Percentiles rank a stretch among this genome's conserved stretches.
These are phyloP conservation scores for Prietella phreatophila DNA, from an alignment of 2,113 vertebrate species.

Conservation along the genomic window DNA sequence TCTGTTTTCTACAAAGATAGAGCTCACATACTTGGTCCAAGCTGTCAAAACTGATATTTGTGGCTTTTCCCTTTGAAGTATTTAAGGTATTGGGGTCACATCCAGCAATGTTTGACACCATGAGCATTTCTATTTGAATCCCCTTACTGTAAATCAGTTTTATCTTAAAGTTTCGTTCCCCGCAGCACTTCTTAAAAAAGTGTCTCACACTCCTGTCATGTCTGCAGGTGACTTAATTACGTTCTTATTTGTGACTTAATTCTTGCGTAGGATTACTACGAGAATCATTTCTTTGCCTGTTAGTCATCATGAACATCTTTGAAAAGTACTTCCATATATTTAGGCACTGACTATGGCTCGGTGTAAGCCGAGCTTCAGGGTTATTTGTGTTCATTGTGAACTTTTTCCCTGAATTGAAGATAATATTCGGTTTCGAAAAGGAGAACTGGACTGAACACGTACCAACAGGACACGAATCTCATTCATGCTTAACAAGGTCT, in stretches of 20 bases:
- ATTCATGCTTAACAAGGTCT: not conserved
- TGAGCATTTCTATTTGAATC: not conserved
- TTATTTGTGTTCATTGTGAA: not conserved
- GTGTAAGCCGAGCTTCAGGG: not conserved
- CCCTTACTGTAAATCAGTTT: not conserved
- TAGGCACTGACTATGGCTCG: not conserved
- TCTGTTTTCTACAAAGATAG: not conserved
- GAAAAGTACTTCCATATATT: not conserved
- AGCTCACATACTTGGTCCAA: not conserved
- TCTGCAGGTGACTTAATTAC: not conserved
- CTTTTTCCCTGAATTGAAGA: not conserved
- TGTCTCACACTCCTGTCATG: not conserved
- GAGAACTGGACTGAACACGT: not conserved
- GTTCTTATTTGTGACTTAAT: not conserved
- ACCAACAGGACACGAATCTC: not conserved
- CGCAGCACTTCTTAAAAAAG: not conserved
- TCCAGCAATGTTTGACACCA: not conserved
- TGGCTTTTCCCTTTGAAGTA: not conserved
- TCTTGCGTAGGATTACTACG: not conserved
- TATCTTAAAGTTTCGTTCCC: not conserved
- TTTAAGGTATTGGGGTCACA: not conserved
- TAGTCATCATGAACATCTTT: not conserved
- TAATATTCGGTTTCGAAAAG: not conserved
- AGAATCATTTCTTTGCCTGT: not conserved
- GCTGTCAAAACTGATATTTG: not conserved